Percentiles rank a stretch among this genome's conserved stretches.
phyloP scores from a whole-genome alignment of 2,797 vertebrate genomes.

The Vespertilio murinus region DNA sequence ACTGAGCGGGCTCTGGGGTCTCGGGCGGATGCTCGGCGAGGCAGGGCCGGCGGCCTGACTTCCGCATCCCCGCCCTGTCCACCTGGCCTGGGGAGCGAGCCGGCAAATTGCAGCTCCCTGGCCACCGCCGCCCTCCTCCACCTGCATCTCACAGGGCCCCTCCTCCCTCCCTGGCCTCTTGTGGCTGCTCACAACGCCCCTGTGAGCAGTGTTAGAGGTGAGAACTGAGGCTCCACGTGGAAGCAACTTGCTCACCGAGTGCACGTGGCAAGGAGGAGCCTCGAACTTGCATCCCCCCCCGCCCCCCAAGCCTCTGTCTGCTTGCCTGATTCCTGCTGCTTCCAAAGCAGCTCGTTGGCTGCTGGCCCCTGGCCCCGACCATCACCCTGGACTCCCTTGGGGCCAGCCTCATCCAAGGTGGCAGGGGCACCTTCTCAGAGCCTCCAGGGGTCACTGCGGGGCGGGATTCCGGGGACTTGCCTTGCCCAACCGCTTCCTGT shows the following conservation, averaged over 20 bases:
- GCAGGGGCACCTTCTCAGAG: background rate
- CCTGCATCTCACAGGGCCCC: background rate
- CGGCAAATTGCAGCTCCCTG: background rate
- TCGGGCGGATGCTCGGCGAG: background rate
- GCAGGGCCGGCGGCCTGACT: background rate
- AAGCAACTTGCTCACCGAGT: background rate
- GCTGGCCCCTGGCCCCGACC: background rate
- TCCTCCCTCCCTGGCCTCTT: background rate
- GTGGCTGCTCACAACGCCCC: background rate
- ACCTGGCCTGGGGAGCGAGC: background rate
- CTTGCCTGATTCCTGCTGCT: background rate
- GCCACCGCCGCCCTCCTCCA: background rate
- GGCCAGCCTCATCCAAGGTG: background rate
- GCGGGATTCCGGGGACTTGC: background rate
- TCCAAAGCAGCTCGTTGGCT: background rate
- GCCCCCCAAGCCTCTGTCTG: background rate
- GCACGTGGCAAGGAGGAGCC: background rate
- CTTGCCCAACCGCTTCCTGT: background rate
- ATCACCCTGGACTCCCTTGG: background rate
- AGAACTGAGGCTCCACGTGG: background rate
- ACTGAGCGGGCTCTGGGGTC: constrained; percentile 34
- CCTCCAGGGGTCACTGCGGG: background rate
- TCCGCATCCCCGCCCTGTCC: background rate
- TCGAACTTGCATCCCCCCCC: background rate
- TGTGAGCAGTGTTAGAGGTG: background rate